phyloP scores from a whole-genome alignment of 2,888 invertebrate species.

The Rhorus exstirpatorius region DNA sequence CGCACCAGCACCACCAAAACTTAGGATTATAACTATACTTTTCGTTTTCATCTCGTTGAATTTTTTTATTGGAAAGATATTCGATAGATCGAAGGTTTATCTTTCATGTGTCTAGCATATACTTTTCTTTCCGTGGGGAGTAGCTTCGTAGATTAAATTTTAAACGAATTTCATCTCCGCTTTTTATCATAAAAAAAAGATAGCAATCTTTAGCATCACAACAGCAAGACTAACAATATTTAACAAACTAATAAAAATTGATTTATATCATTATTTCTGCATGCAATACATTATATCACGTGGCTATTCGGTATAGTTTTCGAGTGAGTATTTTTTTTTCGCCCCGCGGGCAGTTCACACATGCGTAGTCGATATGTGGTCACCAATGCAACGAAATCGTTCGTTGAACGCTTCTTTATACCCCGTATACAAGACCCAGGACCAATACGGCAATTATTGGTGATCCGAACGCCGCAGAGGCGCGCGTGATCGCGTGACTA shows the following conservation, averaged over 20 bases:
- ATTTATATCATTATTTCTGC: neutral
- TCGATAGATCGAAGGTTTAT: too few species aligned
- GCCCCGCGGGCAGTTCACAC: constrained; percentile 17
- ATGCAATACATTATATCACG: neutral
- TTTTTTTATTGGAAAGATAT: too few species aligned
- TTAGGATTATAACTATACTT: neutral
- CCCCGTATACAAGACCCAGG: constrained; percentile 30
- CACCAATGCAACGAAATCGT: constrained; percentile 20
- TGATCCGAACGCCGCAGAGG: constrained; percentile 69
- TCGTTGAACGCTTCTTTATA: constrained; percentile 42
- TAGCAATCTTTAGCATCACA: too few species aligned
- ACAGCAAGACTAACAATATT: too few species aligned
- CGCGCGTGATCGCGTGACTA: constrained; percentile 80
- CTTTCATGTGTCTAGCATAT: too few species aligned
- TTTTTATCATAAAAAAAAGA: too few species aligned
- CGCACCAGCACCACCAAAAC: neutral
- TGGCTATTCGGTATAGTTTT: neutral
- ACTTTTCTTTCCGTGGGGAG: too few species aligned
- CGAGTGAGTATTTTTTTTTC: constrained; percentile 16
- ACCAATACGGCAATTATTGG: constrained; percentile 80
- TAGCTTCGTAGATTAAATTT: too few species aligned
- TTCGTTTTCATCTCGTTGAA: too few species aligned
- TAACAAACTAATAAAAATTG: too few species aligned
- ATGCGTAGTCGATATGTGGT: constrained; percentile 39
- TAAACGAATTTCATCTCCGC: too few species aligned